These are phyloP conservation scores for Spinibarbus caldwelli DNA, from an alignment of 2,797 vertebrate genomes.

Conservation along the genomic window DNA sequence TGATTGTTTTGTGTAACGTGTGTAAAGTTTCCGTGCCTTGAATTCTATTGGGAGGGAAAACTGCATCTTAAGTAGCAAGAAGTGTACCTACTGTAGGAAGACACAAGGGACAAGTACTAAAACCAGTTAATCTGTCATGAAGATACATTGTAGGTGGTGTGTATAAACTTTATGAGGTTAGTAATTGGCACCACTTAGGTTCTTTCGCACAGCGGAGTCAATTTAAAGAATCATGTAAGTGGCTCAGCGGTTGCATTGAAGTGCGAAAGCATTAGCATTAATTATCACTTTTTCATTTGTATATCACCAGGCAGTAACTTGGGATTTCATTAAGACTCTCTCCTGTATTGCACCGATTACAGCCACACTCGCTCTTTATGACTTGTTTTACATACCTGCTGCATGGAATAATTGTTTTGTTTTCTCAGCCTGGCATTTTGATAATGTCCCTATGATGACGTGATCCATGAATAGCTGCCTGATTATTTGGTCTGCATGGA, in stretches of 20 bases:
- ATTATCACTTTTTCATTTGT: background rate
- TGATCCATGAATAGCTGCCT: slow-evolving; percentile 31
- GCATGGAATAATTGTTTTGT: slow-evolving; percentile 34
- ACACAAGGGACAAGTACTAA: background rate
- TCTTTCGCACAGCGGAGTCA: background rate
- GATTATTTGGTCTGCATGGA: slow-evolving; percentile 39
- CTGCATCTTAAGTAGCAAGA: background rate
- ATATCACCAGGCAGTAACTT: background rate
- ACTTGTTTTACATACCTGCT: slow-evolving; percentile 25
- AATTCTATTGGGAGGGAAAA: background rate
- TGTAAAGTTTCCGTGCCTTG: background rate
- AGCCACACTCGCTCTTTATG: background rate
- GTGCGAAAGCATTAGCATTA: background rate
- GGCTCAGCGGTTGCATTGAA: background rate
- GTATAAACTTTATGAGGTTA: background rate
- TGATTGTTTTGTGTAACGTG: background rate
- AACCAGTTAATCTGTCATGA: background rate
- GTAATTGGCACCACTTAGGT: background rate
- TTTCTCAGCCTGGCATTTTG: slow-evolving; percentile 37
- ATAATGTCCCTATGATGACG: slow-evolving; percentile 26
- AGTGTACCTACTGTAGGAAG: too few relatives aligned
- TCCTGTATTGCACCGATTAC: background rate
- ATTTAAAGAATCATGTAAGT: background rate
- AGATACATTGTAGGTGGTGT: background rate
- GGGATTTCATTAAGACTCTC: background rate